Evolutionary conservation across 2,888 invertebrate genomes (phyloP), one percentile per base, ranked within the genome.

Genomic region (Minunthozetes semirufus): DNA sequence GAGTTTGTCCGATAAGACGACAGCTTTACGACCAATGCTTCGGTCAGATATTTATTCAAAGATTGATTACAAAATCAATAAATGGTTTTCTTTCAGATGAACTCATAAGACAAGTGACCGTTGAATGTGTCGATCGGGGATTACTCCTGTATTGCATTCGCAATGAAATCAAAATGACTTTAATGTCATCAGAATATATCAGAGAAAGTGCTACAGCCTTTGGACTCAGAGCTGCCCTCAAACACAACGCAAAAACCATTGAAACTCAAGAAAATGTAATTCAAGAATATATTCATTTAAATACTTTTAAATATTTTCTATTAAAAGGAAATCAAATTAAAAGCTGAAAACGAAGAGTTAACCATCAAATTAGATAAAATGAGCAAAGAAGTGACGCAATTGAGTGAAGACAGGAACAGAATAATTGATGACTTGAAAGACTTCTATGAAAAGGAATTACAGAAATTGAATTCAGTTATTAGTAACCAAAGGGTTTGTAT

Each of bases 181-280:
- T 98, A 85, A 92, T 94, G 80, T 95, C 97, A 0, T 98, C 95
- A 82, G 94, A 96, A 83, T 93, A 94, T 0, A 86, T 99, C 1
- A 96, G 97, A 81, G 97, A 97, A 83, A 96, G 96, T 83, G 94
- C 96, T 74, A 93, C 97, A 72, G 96, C 97, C 0, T 99, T 96
- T 82, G 97, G 96, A 33, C 94, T 98, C 89, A 88, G 97, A 77
- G 98, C 99, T 85, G 94, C 97, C n/a, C 85, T 98, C 75, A 92
- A 93, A 85, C 90, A 93, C 0, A 93, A 94, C 82, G 91, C 93
- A 85, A 91, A 93, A 22, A 94, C 94, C 82, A 90, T 90, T 76
- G 90, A 91, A 82, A 84, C 91, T 50, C 88, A 90, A 81, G 88
- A 89, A 72, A 87, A 78, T 70, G 80, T 80, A 76, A 75, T 3